phyloP scores from a whole-genome alignment of 2,888 invertebrate species.

The Kryphioiulus occultus region DNA sequence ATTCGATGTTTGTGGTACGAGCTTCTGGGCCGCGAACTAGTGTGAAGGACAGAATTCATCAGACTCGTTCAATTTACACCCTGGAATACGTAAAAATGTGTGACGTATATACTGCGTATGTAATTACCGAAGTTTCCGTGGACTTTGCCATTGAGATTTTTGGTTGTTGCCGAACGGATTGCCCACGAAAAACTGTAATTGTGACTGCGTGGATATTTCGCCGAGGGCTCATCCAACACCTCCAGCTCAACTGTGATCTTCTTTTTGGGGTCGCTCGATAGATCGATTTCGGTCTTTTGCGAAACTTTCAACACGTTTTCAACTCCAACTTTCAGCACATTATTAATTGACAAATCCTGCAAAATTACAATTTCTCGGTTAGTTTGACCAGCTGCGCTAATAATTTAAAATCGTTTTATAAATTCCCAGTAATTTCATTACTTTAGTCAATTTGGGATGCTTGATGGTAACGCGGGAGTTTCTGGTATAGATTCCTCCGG shows the following conservation, averaged over 20 bases:
- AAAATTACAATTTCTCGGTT: background rate
- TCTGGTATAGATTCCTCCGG: conserved; percentile 29
- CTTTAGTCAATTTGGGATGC: conserved; percentile 49
- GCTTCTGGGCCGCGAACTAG: conserved; percentile 40
- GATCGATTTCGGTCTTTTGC: conserved; percentile 43
- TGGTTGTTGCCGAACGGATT: background rate
- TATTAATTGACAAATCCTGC: conserved; percentile 18
- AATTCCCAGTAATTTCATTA: conserved; percentile 1
- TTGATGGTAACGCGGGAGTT: conserved; percentile 45
- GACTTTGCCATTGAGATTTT: conserved; percentile 47
- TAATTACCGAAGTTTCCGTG: conserved; percentile 46
- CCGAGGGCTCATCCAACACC: background rate
- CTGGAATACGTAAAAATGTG: background rate
- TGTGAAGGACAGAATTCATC: background rate
- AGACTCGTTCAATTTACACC: background rate
- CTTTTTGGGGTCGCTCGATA: conserved; percentile 48
- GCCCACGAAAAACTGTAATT: conserved; percentile 40
- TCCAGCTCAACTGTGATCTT: conserved; percentile 44
- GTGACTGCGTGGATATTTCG: conserved; percentile 27
- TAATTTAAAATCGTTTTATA: background rate
- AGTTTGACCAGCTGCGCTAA: background rate
- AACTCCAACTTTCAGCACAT: background rate
- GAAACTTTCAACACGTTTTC: background rate
- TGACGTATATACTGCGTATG: too few relatives aligned
- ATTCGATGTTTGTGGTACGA: conserved; percentile 13